Evolutionary conservation across 2,888 invertebrate species (phyloP).

Genomic region (Masnerella sp.): DNA sequence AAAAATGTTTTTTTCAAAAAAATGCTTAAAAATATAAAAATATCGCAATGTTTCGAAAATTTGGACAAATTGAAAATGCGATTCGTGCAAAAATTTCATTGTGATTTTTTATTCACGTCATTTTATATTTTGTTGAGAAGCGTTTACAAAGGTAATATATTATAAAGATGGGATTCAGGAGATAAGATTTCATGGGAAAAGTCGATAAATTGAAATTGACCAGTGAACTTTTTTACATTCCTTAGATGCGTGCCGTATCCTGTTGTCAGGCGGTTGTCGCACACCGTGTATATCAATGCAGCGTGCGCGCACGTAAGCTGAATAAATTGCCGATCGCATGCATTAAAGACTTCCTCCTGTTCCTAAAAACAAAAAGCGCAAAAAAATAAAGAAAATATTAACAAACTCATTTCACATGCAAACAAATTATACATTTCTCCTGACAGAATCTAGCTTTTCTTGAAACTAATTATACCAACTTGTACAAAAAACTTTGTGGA

Average conservation of each 20-base stretch:
- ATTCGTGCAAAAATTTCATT: too few relatives aligned
- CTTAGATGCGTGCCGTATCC: conserved; percentile 54
- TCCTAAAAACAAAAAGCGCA: conserved; percentile 24
- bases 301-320: conserved; percentile 49
- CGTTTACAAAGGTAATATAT: background rate
- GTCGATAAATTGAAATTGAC: conserved; percentile 51
- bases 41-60: too few relatives aligned
- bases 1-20: too few relatives aligned
- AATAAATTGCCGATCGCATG: conserved; percentile 54
- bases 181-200: conserved; percentile 34
- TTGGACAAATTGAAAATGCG: too few relatives aligned
- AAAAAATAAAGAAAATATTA: conserved; percentile 11
- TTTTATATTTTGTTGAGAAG: too few relatives aligned
- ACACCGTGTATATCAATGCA: conserved; percentile 55
- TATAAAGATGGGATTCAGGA: conserved; percentile 2
- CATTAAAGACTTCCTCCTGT: conserved; percentile 52
- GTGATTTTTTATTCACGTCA: too few relatives aligned
- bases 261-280: conserved; percentile 56
- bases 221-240: conserved; percentile 52
- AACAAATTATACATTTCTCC: conserved; percentile 43
- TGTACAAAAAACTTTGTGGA: background rate
- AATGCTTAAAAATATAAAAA: too few relatives aligned
- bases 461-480: conserved; percentile 27
- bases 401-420: conserved; percentile 43
- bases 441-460: conserved; percentile 1